Percentiles rank a stretch among this genome's conserved stretches.
Evolutionary conservation across 2,113 vertebrate genomes (phyloP).

Genomic region (Hemichromis elongatus): DNA sequence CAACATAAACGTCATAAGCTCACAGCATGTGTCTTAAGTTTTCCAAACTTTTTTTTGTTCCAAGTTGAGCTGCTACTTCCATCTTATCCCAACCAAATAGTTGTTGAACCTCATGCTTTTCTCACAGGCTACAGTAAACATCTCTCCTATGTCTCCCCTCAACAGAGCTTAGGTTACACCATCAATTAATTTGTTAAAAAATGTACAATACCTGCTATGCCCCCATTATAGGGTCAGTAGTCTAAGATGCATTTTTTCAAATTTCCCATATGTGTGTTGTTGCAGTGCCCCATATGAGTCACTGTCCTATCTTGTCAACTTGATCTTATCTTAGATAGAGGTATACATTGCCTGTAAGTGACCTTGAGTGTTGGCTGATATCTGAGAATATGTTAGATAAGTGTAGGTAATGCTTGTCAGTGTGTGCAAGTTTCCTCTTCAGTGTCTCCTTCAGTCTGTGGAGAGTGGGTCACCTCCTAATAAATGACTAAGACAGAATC

Average conservation of each 20-base stretch:
- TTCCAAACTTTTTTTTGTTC: not conserved
- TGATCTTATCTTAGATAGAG: not conserved
- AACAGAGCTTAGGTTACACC: constrained; percentile 19
- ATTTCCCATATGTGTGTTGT: not conserved
- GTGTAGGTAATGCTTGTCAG: not conserved
- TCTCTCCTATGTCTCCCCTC: constrained; percentile 1
- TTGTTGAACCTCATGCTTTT: constrained; percentile 1
- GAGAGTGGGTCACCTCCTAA: constrained; percentile 45
- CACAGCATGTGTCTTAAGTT: not conserved
- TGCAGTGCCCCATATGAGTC: not conserved
- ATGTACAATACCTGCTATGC: not conserved
- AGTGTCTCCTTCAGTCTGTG: constrained; percentile 6
- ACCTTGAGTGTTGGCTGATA: not conserved
- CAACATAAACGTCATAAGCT: not conserved
- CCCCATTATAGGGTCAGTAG: not conserved
- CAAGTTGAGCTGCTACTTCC: not conserved
- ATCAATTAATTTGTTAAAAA: not conserved
- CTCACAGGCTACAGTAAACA: constrained; percentile 14
- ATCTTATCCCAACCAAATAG: not conserved
- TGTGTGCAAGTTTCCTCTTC: constrained; percentile 16
- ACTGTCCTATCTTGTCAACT: not conserved
- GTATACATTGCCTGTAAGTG: not conserved
- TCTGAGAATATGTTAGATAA: constrained; percentile 1
- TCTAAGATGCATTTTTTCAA: not conserved
- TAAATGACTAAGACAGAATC: constrained; percentile 44